A percentile compares a stretch with the other conserved stretches of the same genome.
Evolutionary conservation across 2,113 vertebrate species (phyloP).

Genomic region (Spermophilus dauricus): DNA sequence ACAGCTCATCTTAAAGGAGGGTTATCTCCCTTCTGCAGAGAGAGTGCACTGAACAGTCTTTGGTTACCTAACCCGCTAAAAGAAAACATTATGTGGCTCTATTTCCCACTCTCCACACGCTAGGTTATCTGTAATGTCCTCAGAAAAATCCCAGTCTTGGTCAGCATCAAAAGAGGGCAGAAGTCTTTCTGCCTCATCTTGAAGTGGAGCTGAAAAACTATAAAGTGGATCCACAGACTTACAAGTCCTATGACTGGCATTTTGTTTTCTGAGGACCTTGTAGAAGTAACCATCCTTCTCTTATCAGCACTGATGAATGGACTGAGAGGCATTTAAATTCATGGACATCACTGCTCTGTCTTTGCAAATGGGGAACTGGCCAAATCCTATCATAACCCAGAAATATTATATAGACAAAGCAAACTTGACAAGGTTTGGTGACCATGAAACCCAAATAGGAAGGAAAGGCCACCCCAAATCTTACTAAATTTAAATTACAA

Average conservation of each 20-base stretch:
- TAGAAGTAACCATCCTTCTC: background rate
- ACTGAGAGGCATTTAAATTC: background rate
- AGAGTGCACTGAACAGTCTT: constrained; percentile 30
- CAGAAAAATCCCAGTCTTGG: background rate
- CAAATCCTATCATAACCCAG: background rate
- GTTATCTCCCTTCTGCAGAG: constrained; percentile 8
- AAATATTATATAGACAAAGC: background rate
- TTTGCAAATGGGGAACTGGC: background rate
- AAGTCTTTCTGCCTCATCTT: background rate
- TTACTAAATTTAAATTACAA: background rate
- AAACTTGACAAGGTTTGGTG: background rate
- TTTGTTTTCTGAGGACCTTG: background rate
- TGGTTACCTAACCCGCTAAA: constrained; percentile 36
- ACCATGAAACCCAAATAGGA: background rate
- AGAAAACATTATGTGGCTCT: constrained; percentile 64
- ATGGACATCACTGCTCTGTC: background rate
- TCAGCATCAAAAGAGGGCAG: background rate
- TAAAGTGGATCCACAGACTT: background rate
- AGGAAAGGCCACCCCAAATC: background rate
- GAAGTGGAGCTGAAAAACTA: background rate
- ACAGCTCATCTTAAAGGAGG: constrained; percentile 29
- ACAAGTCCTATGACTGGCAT: background rate
- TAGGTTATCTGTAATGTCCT: background rate
- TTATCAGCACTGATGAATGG: background rate
- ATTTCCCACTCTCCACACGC: background rate